Base-by-base conservation (phyloP, 1,140 invertebrate genomes). In the Hycleus cichorii region DNA sequence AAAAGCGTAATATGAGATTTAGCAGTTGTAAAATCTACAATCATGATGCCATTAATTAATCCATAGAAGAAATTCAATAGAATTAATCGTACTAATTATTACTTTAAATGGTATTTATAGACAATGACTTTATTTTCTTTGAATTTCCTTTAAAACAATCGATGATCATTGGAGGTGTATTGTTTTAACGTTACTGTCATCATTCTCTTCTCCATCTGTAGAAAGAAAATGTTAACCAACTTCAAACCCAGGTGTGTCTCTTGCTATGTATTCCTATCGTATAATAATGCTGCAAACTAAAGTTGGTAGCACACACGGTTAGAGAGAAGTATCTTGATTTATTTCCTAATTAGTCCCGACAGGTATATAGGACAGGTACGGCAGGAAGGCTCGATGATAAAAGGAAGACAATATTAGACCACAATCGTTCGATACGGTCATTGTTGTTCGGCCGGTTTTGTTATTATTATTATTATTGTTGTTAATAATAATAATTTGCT, bases 291-390 rank as follows among this genome's bases (percentile, higher is more conserved):
- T 38, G 57, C 56, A 60, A 59, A 59, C 53, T 62, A 40, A 58
- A 60, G 52, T 56, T 55, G 62, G 61, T 60, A 63, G 54, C 50
- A 59, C 51, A 47, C 32, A 32, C 32, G 32, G 32, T 32, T 32
- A 32, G 50, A 46, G 42, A 46, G 51, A 53, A 45, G 51, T 53
- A 53, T 53, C 57, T 63, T 67, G 65, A 67, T 67, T 67, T 67
- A 67, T 67, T 61, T 65, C 65, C 65, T 67, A 67, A 67, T 67
- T 67, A 65, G 62, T 65, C 48, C 43, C 56, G 64, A 67, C 65
- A 67, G 65, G 63, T 67, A 67, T 67, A 67, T 67, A 62, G 59
- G 64, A 67, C 63, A 59, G 59, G 65, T 61, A 63, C 49, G 48
- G 56, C 49, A 55, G 47, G 55, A 53, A 62, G 53, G 60, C 57